phyloP scores from a whole-genome alignment of 2,113 vertebrate genomes.

The Corydoras maculifer region DNA sequence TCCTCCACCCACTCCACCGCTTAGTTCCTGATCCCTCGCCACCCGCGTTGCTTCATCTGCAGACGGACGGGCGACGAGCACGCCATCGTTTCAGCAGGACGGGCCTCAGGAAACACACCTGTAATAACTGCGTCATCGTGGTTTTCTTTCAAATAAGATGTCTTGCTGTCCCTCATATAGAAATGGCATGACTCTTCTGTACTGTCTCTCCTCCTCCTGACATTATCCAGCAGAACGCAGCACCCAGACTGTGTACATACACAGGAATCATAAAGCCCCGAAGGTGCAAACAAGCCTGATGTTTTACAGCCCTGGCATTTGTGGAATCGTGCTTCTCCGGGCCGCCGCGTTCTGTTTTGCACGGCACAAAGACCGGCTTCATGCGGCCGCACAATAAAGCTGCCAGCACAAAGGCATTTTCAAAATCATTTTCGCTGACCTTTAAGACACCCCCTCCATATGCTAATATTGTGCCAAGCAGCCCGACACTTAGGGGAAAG shows the following conservation, averaged over 20 bases:
- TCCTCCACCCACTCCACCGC: not conserved
- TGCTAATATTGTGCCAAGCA: constrained; percentile 21
- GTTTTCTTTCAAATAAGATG: too few relatives aligned
- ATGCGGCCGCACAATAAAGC: constrained; percentile 41
- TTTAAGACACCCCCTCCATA: constrained; percentile 40
- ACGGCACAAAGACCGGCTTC: constrained; percentile 49
- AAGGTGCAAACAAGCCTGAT: constrained; percentile 43
- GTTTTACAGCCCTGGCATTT: constrained; percentile 60
- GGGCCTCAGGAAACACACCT: too few relatives aligned
- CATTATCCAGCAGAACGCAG: constrained; percentile 21
- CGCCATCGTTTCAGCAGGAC: too few relatives aligned
- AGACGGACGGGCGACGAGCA: too few relatives aligned
- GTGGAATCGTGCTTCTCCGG: constrained; percentile 50
- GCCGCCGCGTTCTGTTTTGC: constrained; percentile 42
- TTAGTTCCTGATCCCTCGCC: too few relatives aligned
- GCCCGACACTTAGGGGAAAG: not conserved
- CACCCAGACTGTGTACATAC: constrained; percentile 45
- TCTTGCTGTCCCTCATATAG: too few relatives aligned
- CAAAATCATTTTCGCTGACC: constrained; percentile 45
- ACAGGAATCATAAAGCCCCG: constrained; percentile 51
- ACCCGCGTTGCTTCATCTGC: too few relatives aligned
- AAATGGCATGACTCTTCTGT: too few relatives aligned
- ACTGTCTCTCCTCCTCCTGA: not conserved
- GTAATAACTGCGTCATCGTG: too few relatives aligned
- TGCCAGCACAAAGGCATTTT: constrained; percentile 46